A percentile compares a stretch with the other conserved stretches of the same genome.
phyloP scores from a whole-genome alignment of 1,140 invertebrate genomes.

The Diprion similis region DNA sequence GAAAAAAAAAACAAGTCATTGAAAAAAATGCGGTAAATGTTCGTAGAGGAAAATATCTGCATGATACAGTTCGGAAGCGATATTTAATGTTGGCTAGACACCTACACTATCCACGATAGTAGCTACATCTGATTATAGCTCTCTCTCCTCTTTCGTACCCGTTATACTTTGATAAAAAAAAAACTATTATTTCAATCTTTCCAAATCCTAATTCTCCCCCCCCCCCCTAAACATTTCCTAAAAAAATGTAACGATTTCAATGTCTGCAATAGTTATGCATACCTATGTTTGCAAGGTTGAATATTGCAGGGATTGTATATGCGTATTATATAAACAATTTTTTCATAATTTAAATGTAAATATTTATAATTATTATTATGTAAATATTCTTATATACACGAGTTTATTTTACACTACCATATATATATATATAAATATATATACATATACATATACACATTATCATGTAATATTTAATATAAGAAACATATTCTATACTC shows the following conservation, averaged over 20 bases:
- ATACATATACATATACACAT: slow-evolving; percentile 47
- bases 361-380: slow-evolving; percentile 25
- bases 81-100: background rate
- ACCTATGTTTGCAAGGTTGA: background rate
- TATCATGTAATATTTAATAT: slow-evolving; percentile 59
- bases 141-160: background rate
- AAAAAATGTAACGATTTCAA: background rate
- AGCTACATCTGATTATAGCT: background rate
- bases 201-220: slow-evolving; percentile 10
- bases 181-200: background rate
- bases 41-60: slow-evolving; percentile 1
- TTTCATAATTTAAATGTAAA: slow-evolving; percentile 16
- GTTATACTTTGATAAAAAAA: background rate
- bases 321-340: background rate
- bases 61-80: slow-evolving; percentile 2
- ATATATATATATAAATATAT: slow-evolving; percentile 30
- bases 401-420: slow-evolving; percentile 54
- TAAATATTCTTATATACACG: slow-evolving; percentile 44
- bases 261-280: background rate
- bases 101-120: background rate
- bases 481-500: slow-evolving; percentile 60
- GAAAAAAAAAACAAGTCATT: background rate
- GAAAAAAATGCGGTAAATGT: slow-evolving; percentile 8
- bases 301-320: background rate
- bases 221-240: slow-evolving; percentile 3